Percentiles rank a stretch among this genome's conserved stretches.
Evolutionary conservation across 1,140 invertebrate genomes (phyloP).

Genomic region (Parapsyche elsis): DNA sequence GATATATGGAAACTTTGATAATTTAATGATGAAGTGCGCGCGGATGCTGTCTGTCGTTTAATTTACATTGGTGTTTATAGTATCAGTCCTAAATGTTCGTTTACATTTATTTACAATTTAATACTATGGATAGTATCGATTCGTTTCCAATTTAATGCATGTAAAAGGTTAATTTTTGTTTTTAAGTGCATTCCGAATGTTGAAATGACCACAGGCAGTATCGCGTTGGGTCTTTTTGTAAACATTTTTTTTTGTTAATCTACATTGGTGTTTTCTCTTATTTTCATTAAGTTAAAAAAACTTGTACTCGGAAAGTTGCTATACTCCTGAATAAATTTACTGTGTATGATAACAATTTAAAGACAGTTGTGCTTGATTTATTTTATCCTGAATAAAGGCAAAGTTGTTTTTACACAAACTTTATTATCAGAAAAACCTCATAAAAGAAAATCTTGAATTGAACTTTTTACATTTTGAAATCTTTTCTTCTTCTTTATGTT

Average conservation of each 20-base stretch:
- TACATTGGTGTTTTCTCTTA: slow-evolving; percentile 44
- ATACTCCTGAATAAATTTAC: slow-evolving; percentile 35
- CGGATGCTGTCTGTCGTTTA: slow-evolving; percentile 20
- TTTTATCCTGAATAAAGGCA: slow-evolving; percentile 29
- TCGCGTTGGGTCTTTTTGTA: slow-evolving; percentile 34
- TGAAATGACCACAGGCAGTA: slow-evolving; percentile 27
- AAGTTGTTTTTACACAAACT: not conserved
- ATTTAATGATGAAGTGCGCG: not conserved
- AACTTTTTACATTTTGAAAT: slow-evolving; percentile 36
- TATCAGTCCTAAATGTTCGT: not conserved
- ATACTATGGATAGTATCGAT: not conserved
- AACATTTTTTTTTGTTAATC: slow-evolving; percentile 41
- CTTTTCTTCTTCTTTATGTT: slow-evolving; percentile 35
- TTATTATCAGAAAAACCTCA: slow-evolving; percentile 24
- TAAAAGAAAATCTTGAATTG: slow-evolving; percentile 51
- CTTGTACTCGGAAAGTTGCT: slow-evolving; percentile 50
- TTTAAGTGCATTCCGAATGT: slow-evolving; percentile 39
- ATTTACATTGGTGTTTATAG: slow-evolving; percentile 3
- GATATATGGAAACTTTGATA: slow-evolving; percentile 29
- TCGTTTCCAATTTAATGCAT: not conserved
- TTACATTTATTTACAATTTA: slow-evolving; percentile 18
- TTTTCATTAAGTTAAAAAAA: slow-evolving; percentile 30
- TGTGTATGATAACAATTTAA: slow-evolving; percentile 45
- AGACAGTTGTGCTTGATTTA: slow-evolving; percentile 50
- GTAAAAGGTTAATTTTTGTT: not conserved